phyloP scores from a whole-genome alignment of 2,113 vertebrate species.

The Apus apus region DNA sequence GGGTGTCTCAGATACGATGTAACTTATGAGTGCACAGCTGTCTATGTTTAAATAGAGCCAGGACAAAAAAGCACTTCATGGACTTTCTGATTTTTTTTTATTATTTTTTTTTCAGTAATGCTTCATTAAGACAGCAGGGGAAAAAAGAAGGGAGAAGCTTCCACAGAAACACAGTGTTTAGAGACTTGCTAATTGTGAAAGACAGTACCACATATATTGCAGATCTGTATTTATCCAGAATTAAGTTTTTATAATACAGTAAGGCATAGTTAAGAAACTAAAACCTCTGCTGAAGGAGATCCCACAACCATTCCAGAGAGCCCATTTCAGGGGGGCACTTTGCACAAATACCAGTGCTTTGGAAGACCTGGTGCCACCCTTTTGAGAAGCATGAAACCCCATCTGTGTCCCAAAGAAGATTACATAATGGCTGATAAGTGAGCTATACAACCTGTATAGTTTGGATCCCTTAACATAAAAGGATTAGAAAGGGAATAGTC shows the following conservation, averaged over 20 bases:
- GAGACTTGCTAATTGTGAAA: not conserved
- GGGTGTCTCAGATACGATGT: not conserved
- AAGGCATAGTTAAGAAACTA: not conserved
- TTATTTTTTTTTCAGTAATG: not conserved
- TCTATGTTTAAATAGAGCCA: not conserved
- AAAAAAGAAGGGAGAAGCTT: not conserved
- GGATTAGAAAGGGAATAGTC: conserved; percentile 25
- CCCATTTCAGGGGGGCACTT: accelerated
- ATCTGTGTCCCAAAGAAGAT: not conserved
- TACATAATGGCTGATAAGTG: not conserved
- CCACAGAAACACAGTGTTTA: not conserved
- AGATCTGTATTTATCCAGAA: not conserved
- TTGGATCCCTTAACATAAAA: not conserved
- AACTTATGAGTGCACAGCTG: not conserved
- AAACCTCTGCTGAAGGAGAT: not conserved
- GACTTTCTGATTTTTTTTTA: not conserved
- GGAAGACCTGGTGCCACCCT: not conserved
- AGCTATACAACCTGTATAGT: not conserved
- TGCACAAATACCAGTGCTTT: not conserved
- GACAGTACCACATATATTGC: not conserved
- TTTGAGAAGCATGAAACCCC: not conserved
- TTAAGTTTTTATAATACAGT: not conserved
- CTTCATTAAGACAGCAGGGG: not conserved
- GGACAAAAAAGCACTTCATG: not conserved
- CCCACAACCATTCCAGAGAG: not conserved